These are phyloP conservation scores for Scaptomyza pallida DNA, from an alignment of 1,140 invertebrate genomes.

Conservation along the genomic window DNA sequence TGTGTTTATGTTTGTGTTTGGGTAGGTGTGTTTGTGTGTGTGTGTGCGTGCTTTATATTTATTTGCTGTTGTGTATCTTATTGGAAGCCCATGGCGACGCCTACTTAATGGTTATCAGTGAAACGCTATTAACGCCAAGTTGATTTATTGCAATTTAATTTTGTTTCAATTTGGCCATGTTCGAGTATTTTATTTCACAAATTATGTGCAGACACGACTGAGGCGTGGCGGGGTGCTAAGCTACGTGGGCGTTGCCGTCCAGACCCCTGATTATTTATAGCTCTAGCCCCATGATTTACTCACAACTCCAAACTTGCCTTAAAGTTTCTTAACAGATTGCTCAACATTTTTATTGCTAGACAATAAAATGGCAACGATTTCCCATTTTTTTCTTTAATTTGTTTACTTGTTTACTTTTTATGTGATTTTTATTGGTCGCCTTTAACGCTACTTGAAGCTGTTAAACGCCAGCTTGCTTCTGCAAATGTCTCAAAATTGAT, in stretches of 20 bases:
- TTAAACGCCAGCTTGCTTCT: constrained; percentile 19
- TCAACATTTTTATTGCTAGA: constrained; percentile 26
- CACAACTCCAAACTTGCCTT: constrained; percentile 34
- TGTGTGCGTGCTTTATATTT: constrained; percentile 47
- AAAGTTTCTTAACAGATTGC: constrained; percentile 29
- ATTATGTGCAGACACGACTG: constrained; percentile 75
- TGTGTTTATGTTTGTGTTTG: background rate
- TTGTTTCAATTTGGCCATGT: constrained; percentile 73
- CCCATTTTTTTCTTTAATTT: constrained; percentile 33
- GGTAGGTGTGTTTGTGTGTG: constrained; percentile 11
- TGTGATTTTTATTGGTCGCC: constrained; percentile 29
- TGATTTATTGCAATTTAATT: constrained; percentile 82
- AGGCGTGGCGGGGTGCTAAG: constrained; percentile 52
- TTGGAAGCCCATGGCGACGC: constrained; percentile 62
- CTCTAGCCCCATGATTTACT: constrained; percentile 45
- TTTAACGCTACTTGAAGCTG: constrained; percentile 11
- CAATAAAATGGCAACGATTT: constrained; percentile 29
- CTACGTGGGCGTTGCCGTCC: constrained; percentile 19
- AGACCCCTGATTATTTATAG: constrained; percentile 63
- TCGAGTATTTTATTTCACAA: constrained; percentile 77
- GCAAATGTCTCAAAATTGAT: constrained; percentile 16
- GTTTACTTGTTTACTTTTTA: constrained; percentile 35
- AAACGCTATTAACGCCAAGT: constrained; percentile 74
- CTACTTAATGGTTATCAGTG: constrained; percentile 79
- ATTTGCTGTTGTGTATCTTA: constrained; percentile 46